These are phyloP conservation scores for Trichonephila inaurata DNA, from an alignment of 1,140 invertebrate species.

Conservation along the genomic window DNA sequence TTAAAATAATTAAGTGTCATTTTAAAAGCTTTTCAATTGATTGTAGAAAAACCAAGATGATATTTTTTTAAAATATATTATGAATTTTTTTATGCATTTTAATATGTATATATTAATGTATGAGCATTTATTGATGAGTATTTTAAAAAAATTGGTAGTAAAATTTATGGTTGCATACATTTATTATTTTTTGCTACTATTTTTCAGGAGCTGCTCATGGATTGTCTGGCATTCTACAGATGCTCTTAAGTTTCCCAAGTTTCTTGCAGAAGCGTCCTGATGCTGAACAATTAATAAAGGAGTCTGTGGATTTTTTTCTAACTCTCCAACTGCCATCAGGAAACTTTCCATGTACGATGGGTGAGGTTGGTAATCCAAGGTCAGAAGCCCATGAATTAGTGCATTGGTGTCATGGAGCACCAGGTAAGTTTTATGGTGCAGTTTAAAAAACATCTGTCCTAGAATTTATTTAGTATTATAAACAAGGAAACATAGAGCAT, in stretches of 20 bases:
- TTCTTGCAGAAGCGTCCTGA: slow-evolving; percentile 83
- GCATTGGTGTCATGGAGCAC: slow-evolving; percentile 94
- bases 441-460: too few relatives aligned
- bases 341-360: slow-evolving; percentile 89
- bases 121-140: too few relatives aligned
- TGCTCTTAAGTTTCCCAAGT: slow-evolving; percentile 85
- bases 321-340: slow-evolving; percentile 85
- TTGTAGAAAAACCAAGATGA: not conserved
- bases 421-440: slow-evolving; percentile 81
- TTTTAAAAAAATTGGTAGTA: too few relatives aligned
- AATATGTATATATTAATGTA: too few relatives aligned
- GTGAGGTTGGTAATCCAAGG: slow-evolving; percentile 84
- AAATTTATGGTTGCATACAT: not conserved
- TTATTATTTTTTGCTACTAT: not conserved
- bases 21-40: too few relatives aligned
- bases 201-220: slow-evolving; percentile 89
- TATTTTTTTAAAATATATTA: not conserved
- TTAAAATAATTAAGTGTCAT: too few relatives aligned
- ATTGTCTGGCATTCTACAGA: slow-evolving; percentile 84
- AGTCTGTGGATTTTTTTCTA: slow-evolving; percentile 84
- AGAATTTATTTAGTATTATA: not conserved
- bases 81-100: not conserved
- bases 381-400: slow-evolving; percentile 85
- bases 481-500: not conserved
- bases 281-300: slow-evolving; percentile 83